A percentile compares a stretch with the other conserved stretches of the same genome.
Evolutionary conservation across 2,113 vertebrate genomes (phyloP).

Genomic region (Archilochus colubris): DNA sequence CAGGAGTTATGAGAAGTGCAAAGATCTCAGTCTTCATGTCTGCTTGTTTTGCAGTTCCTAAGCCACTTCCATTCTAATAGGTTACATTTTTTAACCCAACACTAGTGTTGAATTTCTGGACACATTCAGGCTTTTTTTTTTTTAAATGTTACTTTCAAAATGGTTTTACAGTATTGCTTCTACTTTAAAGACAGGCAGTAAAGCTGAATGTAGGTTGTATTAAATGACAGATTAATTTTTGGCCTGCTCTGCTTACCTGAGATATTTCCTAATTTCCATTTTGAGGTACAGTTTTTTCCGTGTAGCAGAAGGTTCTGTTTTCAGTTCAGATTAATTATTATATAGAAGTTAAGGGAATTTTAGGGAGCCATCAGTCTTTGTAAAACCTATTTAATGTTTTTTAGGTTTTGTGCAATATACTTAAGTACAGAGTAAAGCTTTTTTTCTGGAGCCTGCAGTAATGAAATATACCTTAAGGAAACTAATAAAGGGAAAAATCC

Average conservation of each 20-base stretch:
- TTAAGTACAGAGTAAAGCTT: neutral
- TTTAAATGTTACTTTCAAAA: neutral
- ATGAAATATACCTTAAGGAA: neutral
- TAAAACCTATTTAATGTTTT: neutral
- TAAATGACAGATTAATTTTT: neutral
- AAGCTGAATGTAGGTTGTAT: rapidly evolving
- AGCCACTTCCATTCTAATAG: neutral
- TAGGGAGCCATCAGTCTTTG: neutral
- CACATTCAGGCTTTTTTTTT: neutral
- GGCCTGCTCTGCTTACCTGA: neutral
- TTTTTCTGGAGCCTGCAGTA: neutral
- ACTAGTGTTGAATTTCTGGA: neutral
- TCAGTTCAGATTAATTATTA: neutral
- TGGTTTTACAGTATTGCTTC: neutral
- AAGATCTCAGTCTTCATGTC: neutral
- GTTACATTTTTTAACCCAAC: neutral
- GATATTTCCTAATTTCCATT: neutral
- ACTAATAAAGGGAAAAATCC: neutral
- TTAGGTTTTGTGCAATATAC: neutral
- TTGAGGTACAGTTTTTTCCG: neutral
- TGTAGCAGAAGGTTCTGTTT: neutral
- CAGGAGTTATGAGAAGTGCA: neutral
- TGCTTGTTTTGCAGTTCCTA: neutral
- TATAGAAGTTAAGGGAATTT: neutral
- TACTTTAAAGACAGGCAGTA: neutral